Evolutionary conservation across 2,113 vertebrate genomes (phyloP), one percentile per base, ranked within the genome.

Genomic region (Pholis gunnellus): DNA sequence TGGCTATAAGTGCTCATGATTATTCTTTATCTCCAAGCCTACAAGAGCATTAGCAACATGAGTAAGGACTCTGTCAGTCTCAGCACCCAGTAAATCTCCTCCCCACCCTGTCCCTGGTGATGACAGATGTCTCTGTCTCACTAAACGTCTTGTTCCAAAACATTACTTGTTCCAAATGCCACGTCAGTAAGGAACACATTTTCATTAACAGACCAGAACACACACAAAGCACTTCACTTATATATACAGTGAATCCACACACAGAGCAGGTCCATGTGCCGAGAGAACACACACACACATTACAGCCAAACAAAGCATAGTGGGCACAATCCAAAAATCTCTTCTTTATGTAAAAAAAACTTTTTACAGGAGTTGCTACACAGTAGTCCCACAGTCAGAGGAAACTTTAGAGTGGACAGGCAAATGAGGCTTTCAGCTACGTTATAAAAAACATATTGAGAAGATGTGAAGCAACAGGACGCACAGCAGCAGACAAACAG

Each of bases 81-180:
- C 63, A 77, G 76, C 80, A 87, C 73, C 78, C 68, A 65, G 80
- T 88, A 79, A 89, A 87, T 87, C 75, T 86, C 54, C 64, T 38
- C 74, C 38, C 72, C 84, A 75, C 86, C 81, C 87, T 34, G 75
- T 87, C 80, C 82, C 84, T 68, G 44, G 81, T 85, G 84, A 90
- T 78, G 82, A 90, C 83, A 85, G 65, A 68, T 48, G 42, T 79
- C 76, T 82, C 67, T 79, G 79, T 82, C 79, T 75, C 59, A 5
- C 74, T 73, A 77, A 83, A 82, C 42, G 81, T 79, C 61, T 85
- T 64, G 44, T 75, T 82, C 86, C 86, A 81, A 75, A 87, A 5
- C 0, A 10, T 59, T 22, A n/a, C 46, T 70, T 36, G 17, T 79
- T 87, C 81, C 85, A 85, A 88, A 73, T 61, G 56, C 73, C 75